Evolutionary conservation across 2,113 vertebrate genomes (phyloP).

Genomic region (Sisor rabdophorus): DNA sequence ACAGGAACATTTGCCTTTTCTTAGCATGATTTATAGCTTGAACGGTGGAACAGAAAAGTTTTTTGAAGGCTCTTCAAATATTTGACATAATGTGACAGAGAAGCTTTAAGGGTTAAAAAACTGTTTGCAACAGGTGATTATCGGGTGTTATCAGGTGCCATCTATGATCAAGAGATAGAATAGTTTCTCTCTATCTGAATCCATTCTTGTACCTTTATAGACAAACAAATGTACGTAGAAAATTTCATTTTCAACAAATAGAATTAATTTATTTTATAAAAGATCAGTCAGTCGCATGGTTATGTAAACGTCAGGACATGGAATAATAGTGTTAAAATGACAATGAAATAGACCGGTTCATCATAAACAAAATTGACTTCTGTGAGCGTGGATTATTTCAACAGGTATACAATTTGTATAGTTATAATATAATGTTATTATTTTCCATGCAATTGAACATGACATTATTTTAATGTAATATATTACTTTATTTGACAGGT

Average conservation of each 20-base stretch:
- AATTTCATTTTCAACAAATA: too few species aligned
- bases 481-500: not conserved
- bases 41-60: too few species aligned
- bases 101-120: not conserved
- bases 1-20: not conserved
- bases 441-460: too few species aligned
- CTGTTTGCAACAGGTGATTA: conserved; percentile 7
- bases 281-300: too few species aligned
- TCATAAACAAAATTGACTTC: too few species aligned
- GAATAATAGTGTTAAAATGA: too few species aligned
- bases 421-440: too few species aligned
- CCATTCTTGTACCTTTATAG: not conserved
- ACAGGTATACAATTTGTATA: too few species aligned
- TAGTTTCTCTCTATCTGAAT: not conserved
- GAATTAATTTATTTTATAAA: not conserved
- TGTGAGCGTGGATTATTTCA: too few species aligned
- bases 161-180: not conserved
- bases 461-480: not conserved
- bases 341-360: too few species aligned
- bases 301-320: not conserved
- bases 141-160: not conserved
- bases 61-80: not conserved
- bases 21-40: too few species aligned
- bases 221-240: not conserved
- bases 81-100: not conserved